Conservation (phyloP, 2,888 invertebrate genomes). For the Thereva unica region DNA sequence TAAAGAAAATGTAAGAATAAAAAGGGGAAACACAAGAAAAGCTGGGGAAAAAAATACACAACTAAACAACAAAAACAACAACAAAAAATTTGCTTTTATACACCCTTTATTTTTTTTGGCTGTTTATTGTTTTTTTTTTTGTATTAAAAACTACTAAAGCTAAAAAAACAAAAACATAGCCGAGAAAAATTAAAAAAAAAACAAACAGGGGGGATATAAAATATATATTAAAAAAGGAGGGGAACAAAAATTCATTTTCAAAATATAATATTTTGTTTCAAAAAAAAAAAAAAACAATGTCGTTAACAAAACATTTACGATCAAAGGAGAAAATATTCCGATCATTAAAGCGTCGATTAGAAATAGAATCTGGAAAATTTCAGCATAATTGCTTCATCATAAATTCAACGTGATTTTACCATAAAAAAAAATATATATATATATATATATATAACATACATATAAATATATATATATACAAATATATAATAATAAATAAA, state of each 20-base stretch:
- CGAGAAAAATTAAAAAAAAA: too few species aligned
- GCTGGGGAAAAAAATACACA: not conserved
- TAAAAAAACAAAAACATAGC: too few species aligned
- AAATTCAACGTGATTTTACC: conserved; percentile 8
- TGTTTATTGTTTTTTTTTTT: too few species aligned
- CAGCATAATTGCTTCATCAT: conserved; percentile 14
- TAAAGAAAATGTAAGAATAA: not conserved
- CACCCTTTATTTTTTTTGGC: too few species aligned
- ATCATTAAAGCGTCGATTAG: conserved; percentile 11
- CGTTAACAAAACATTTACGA: conserved; percentile 6
- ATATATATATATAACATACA: conserved; percentile 3
- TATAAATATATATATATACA: conserved; percentile 5
- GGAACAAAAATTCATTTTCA: too few species aligned
- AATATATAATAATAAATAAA: not conserved
- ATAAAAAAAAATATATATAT: not conserved
- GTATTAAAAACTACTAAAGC: too few species aligned
- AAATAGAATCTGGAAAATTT: not conserved
- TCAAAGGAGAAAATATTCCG: conserved; percentile 5
- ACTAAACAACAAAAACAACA: not conserved
- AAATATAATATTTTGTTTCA: too few species aligned
- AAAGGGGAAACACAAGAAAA: not conserved
- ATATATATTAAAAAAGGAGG: too few species aligned
- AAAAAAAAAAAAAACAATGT: too few species aligned
- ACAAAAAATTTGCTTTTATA: not conserved
- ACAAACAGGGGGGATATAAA: too few species aligned